Percentiles rank a stretch among this genome's conserved stretches.
Evolutionary conservation across 2,797 vertebrate species (phyloP).

Genomic region (Arrhamphus sclerolepis): DNA sequence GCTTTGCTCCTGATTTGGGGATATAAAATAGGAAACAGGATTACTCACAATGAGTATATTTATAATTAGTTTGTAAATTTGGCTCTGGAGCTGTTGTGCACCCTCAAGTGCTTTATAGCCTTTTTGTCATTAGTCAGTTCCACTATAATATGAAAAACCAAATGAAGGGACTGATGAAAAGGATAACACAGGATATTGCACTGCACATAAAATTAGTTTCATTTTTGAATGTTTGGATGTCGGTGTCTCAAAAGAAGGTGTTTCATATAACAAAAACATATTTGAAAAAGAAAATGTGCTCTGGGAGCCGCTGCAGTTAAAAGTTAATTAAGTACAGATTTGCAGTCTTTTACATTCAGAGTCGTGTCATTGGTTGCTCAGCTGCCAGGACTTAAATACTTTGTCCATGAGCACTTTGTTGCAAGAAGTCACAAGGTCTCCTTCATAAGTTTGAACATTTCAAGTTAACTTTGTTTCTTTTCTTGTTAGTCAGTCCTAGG

Average conservation of each 20-base stretch:
- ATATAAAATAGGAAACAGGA: constrained; percentile 13
- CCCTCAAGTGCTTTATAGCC: background rate
- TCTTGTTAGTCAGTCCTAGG: constrained; percentile 52
- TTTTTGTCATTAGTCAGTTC: background rate
- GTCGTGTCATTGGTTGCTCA: constrained; percentile 7
- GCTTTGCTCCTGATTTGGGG: constrained; percentile 3
- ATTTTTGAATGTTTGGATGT: background rate
- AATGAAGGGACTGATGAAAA: background rate
- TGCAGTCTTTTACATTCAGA: background rate
- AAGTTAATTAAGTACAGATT: constrained; percentile 27
- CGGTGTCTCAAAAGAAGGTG: background rate
- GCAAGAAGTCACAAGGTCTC: constrained; percentile 14
- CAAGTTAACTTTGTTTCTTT: constrained; percentile 50
- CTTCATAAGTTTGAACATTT: constrained; percentile 54
- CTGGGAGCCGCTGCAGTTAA: constrained; percentile 21
- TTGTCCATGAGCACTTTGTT: constrained; percentile 22
- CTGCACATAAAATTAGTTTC: background rate
- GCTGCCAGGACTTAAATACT: background rate
- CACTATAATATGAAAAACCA: background rate
- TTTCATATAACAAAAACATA: constrained; percentile 25
- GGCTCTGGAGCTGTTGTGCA: background rate
- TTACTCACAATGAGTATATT: background rate
- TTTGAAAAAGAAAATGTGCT: constrained; percentile 16
- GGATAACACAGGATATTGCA: background rate
- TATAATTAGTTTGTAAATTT: background rate